phyloP scores from a whole-genome alignment of 2,113 vertebrate genomes.

The Pelvicachromis taeniatus region DNA sequence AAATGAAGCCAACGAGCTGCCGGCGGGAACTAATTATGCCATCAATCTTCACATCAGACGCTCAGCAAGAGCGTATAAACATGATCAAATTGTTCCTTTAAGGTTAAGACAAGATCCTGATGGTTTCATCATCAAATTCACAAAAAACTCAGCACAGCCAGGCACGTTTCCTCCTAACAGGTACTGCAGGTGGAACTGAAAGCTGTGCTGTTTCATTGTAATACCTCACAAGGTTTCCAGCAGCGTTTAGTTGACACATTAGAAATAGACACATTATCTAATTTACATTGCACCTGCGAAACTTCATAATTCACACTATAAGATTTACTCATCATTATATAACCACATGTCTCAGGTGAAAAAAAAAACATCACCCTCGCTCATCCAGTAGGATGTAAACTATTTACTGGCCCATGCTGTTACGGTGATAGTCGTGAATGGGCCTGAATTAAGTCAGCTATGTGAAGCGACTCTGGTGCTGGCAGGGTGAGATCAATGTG shows the following conservation, averaged over 20 bases:
- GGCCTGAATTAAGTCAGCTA: not conserved
- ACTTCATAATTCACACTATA: not conserved
- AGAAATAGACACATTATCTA: not conserved
- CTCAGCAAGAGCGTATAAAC: not conserved
- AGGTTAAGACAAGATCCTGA: not conserved
- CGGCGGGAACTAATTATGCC: not conserved
- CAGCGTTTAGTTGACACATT: not conserved
- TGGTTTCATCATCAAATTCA: not conserved
- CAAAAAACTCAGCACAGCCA: not conserved
- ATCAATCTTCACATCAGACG: not conserved
- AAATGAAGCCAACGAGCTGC: not conserved
- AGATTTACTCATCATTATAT: not conserved
- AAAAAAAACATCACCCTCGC: not conserved
- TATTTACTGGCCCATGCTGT: not conserved
- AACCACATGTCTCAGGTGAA: not conserved
- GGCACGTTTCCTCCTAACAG: not conserved
- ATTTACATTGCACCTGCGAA: not conserved
- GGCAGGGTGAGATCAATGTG: not conserved
- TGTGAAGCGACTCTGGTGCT: not conserved
- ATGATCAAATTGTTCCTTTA: not conserved
- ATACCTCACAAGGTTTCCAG: not conserved
- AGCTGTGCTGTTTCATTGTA: not conserved
- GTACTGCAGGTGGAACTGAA: not conserved
- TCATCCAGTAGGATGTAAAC: not conserved
- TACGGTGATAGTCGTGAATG: not conserved